These are phyloP conservation scores for Heliconius hewitsoni DNA, from an alignment of 1,140 invertebrate species.

Conservation along the genomic window DNA sequence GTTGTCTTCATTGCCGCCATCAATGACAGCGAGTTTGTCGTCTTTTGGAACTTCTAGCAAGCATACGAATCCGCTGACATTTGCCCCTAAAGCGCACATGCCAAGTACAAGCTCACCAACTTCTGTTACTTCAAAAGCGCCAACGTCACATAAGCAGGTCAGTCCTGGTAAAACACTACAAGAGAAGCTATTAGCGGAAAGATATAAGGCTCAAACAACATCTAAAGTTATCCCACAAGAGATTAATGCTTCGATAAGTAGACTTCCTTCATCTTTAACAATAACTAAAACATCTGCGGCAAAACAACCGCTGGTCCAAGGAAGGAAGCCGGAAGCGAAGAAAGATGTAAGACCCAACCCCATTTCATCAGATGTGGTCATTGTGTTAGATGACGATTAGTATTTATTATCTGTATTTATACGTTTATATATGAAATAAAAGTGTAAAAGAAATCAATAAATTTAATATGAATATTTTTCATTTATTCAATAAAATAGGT, in stretches of 20 bases:
- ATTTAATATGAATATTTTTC: background rate
- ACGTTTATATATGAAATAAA: background rate
- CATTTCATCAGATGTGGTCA: constrained; percentile 70
- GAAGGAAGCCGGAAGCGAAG: constrained; percentile 63
- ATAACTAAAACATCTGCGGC: constrained; percentile 68
- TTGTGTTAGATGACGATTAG: constrained; percentile 78
- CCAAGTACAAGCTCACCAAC: constrained; percentile 54
- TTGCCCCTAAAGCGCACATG: constrained; percentile 66
- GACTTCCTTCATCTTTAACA: constrained; percentile 74
- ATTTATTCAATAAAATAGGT: background rate
- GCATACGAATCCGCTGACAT: constrained; percentile 38
- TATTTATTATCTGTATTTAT: constrained; percentile 3
- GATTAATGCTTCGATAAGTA: constrained; percentile 70
- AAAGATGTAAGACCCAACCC: constrained; percentile 59
- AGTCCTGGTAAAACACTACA: constrained; percentile 83
- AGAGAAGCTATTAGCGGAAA: constrained; percentile 83
- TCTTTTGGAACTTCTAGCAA: constrained; percentile 46
- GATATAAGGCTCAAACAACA: constrained; percentile 77
- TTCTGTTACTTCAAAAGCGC: constrained; percentile 65
- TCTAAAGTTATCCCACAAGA: constrained; percentile 52
- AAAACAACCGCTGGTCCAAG: constrained; percentile 46
- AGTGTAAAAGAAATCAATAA: background rate
- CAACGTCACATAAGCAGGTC: constrained; percentile 66
- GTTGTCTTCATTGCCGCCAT: constrained; percentile 60
- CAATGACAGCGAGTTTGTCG: constrained; percentile 59